Base-by-base conservation (phyloP, 2,888 invertebrate species). In the Coelinius sp. region DNA sequence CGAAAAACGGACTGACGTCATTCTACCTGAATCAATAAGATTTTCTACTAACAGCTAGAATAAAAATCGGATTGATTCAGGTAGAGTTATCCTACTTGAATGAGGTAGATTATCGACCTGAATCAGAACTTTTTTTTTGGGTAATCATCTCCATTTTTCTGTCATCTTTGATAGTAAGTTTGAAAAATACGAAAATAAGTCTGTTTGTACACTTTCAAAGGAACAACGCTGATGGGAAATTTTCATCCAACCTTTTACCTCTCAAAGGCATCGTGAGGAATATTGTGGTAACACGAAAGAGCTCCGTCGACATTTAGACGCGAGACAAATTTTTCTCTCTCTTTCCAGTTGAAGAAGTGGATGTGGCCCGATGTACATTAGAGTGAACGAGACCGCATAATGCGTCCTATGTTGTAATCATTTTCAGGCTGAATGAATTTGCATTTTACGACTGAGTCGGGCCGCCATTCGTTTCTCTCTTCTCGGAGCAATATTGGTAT, bases 291-390 rank as follows among this genome's bases (percentile, higher is more conserved):
- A 68, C 38, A 49, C 44, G 27, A 27, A 59, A 10, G 56, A 22
- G 56, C 38, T 38, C 46, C 27, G 59, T 44, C 56, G 68, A 56
- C 56, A 68, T 56, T 68, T 68, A 68, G 56, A 68, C 38, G 53
- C 24, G 22, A 66, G 49, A 66, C 59, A 59, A 59, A 31, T 25
- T 56, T 56, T 56, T 12, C 25, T 53, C 25, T 53, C 25, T n/a
- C 25, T 27, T 59, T 10, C 31, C 59, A 59, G 31, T 59, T 59
- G 27, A 20, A 22, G 17, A 35, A 5, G 14, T 59, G 35, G 31
- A 35, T 59, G 59, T 27, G 17, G 59, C 20, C 66, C 41, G 25
- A 52, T 52, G 68, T 56, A 27, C 35, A 66, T 66, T 27, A 59
- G 59, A 31, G 35, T 59, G 59, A 59, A 59, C 31, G 31, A 31